Conservation (phyloP, 1,140 invertebrate genomes). For the Lepidotrigona ventralis region DNA sequence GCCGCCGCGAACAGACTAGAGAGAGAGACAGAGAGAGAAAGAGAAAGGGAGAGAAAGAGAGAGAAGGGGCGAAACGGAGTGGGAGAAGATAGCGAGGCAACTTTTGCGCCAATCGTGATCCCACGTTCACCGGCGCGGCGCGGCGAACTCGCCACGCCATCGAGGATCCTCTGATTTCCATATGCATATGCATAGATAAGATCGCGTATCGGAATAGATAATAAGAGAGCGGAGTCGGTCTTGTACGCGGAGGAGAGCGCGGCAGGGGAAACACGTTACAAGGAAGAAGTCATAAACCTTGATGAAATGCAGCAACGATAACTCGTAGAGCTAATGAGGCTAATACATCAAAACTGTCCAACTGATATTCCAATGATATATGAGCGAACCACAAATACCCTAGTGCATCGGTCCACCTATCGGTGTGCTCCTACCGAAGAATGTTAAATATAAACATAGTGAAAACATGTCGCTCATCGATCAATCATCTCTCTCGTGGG, state of each 20-base stretch:
- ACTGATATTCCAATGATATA: constrained; percentile 69
- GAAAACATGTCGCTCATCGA: constrained; percentile 6
- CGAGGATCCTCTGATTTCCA: constrained; percentile 24
- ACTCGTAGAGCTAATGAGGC: constrained; percentile 71
- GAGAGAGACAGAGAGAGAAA: background rate
- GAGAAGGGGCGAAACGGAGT: constrained; percentile 31
- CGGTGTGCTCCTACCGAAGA: background rate
- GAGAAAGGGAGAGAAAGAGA: too few relatives aligned
- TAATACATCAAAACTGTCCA: constrained; percentile 74
- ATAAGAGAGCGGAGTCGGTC: background rate
- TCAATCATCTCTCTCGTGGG: background rate
- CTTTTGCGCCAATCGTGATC: constrained; percentile 51
- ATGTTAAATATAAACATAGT: constrained; percentile 17
- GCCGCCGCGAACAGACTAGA: constrained; percentile 42
- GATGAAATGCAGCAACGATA: constrained; percentile 62
- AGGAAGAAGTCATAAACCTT: constrained; percentile 65
- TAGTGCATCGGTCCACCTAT: constrained; percentile 47
- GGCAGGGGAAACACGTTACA: background rate
- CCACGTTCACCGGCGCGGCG: background rate
- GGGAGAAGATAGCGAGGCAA: constrained; percentile 53
- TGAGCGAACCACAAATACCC: constrained; percentile 55
- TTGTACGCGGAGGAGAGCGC: background rate
- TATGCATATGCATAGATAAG: background rate
- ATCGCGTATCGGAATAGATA: background rate
- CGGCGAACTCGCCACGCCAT: background rate